Base-by-base conservation (phyloP, 2,888 invertebrate genomes). In the Girardia tigrina region DNA sequence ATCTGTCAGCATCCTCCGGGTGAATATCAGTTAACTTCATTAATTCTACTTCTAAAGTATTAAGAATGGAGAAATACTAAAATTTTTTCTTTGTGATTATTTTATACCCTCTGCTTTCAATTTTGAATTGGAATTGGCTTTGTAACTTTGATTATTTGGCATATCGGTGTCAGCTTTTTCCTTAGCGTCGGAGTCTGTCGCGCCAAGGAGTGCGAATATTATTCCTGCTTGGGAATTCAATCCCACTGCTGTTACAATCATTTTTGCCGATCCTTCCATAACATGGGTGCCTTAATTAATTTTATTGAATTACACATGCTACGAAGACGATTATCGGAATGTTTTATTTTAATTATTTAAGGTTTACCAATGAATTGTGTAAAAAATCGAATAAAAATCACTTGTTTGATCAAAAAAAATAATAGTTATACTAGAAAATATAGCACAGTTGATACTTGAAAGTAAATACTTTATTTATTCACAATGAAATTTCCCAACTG, bases 261-360 rank as follows among this genome's bases (percentile, higher is more conserved):
- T 95, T 87, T 95, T 95, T 78, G 97, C 98, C 79, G 94, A 95
- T 78, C 98, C 98, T 87, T 98, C 98, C 98, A 98, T 98, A 78
- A 97, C 94, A 86, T 98, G 97, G 77, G 98, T 98, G 79, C 89
- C 89, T 88, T 80, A 77, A 78, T n/a, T n/a, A n/a, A n/a, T n/a
- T n/a, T n/a, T n/a, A n/a, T n/a, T n/a, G n/a, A n/a, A n/a, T n/a
- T n/a, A n/a, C n/a, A n/a, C n/a, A n/a, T n/a, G n/a, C n/a, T n/a
- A n/a, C n/a, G n/a, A n/a, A n/a, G n/a, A n/a, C n/a, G n/a, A n/a
- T n/a, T n/a, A n/a, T n/a, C n/a, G n/a, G n/a, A n/a, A n/a, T n/a
- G n/a, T n/a, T n/a, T n/a, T n/a, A n/a, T n/a, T n/a, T n/a, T n/a
- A n/a, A n/a, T n/a, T n/a, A n/a, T n/a, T n/a, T n/a, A n/a, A n/a